Conservation (phyloP, 2,797 vertebrate species). For the Anolis apletophallus region DNA sequence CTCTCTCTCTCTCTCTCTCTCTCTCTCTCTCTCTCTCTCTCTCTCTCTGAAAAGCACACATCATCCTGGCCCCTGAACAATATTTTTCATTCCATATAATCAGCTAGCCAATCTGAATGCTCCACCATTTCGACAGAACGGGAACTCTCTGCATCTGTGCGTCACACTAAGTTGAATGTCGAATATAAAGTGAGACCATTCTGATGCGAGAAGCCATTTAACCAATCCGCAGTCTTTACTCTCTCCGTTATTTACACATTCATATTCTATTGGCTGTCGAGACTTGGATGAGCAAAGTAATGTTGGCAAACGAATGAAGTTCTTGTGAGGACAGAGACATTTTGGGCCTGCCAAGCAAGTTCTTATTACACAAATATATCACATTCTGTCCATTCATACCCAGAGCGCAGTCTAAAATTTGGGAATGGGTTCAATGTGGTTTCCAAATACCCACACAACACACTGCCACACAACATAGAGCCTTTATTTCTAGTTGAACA, state of each 20-base stretch:
- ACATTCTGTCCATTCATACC: not conserved
- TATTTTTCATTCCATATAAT: not conserved
- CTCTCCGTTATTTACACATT: not conserved
- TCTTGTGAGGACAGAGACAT: not conserved
- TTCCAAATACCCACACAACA: not conserved
- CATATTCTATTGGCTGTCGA: conserved; percentile 4
- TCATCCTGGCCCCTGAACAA: not conserved
- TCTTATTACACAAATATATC: not conserved
- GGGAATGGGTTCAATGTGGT: not conserved
- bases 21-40: too few relatives aligned
- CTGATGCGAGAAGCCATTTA: not conserved
- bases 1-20: too few relatives aligned
- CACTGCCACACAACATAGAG: not conserved
- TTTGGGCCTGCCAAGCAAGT: conserved; percentile 17
- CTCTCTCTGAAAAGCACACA: too few relatives aligned
- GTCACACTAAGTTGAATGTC: not conserved
- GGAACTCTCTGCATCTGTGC: not conserved
- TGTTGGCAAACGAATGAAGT: not conserved
- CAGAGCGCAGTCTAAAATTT: conserved; percentile 17
- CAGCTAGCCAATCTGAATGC: not conserved
- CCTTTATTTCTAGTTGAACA: not conserved
- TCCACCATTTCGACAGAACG: too few relatives aligned
- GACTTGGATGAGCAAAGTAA: not conserved
- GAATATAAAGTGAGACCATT: conserved; percentile 15
- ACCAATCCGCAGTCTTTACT: not conserved